phyloP scores from a whole-genome alignment of 1,140 invertebrate genomes.

The Trissolcus basalis region DNA sequence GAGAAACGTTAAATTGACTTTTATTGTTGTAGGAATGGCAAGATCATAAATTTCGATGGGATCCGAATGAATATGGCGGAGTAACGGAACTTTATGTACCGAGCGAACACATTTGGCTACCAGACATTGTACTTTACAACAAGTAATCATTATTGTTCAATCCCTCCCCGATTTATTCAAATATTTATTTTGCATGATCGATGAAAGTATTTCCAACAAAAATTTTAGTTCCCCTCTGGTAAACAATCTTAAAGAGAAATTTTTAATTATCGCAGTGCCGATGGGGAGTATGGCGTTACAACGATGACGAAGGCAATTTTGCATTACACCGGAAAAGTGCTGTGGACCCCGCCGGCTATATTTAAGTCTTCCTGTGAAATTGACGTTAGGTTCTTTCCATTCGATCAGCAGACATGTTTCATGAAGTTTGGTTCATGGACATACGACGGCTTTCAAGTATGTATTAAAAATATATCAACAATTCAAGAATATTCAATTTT shows the following conservation, averaged over 20 bases:
- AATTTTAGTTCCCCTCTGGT: too few relatives aligned
- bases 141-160: conserved; percentile 82
- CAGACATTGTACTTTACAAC: conserved; percentile 98
- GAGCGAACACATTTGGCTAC: conserved; percentile 95
- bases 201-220: too few relatives aligned
- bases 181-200: too few relatives aligned
- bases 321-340: conserved; percentile 90
- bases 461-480: conserved; percentile 8
- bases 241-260: too few relatives aligned
- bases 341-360: conserved; percentile 96
- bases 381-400: conserved; percentile 96
- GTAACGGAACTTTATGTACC: conserved; percentile 94
- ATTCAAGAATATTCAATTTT: too few relatives aligned
- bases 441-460: conserved; percentile 86
- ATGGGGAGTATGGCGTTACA: conserved; percentile 98
- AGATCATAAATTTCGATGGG: conserved; percentile 98
- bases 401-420: conserved; percentile 97
- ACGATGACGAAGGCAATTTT: conserved; percentile 98
- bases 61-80: conserved; percentile 95
- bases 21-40: conserved; percentile 88
- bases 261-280: conserved; percentile 87
- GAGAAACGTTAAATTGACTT: conserved; percentile 48
- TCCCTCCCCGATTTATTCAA: neutral
- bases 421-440: conserved; percentile 99
- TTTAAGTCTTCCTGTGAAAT: conserved; percentile 99